These are phyloP conservation scores for Aphelinus atriplicis DNA, from an alignment of 1,140 invertebrate species.

Conservation along the genomic window DNA sequence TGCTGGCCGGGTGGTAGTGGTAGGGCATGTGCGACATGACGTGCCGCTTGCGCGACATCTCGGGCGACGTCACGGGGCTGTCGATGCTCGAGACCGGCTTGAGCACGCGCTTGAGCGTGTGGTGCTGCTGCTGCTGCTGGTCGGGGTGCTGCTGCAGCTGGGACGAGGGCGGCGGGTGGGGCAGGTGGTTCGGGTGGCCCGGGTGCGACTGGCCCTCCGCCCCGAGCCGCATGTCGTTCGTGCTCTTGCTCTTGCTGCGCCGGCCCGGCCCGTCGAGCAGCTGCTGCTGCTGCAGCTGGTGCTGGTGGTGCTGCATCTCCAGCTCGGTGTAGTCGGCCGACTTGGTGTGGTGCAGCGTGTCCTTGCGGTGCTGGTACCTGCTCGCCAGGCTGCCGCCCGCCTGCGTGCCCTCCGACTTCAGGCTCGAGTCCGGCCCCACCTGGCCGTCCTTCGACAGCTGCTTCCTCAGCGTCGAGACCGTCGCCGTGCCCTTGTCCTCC, in stretches of 20 bases:
- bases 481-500: constrained; percentile 63
- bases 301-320: constrained; percentile 76
- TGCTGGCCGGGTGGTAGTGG: constrained; percentile 63
- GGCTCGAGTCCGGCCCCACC: constrained; percentile 60
- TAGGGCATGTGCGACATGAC: constrained; percentile 67
- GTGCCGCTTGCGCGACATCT: constrained; percentile 80
- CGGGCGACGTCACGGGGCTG: constrained; percentile 87
- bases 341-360: constrained; percentile 75
- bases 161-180: background rate
- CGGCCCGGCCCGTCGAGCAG: constrained; percentile 58
- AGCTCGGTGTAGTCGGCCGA: constrained; percentile 82
- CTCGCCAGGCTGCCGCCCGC: constrained; percentile 75
- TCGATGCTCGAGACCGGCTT: constrained; percentile 90
- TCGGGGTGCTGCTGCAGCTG: background rate
- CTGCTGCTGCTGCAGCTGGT: constrained; percentile 38
- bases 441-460: constrained; percentile 66
- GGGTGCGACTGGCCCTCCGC: constrained; percentile 51
- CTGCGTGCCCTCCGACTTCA: constrained; percentile 84
- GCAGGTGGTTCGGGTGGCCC: no score
- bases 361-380: constrained; percentile 72
- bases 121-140: constrained; percentile 49
- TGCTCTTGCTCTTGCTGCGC: constrained; percentile 85
- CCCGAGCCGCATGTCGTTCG: constrained; percentile 81
- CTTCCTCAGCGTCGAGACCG: constrained; percentile 56
- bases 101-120: constrained; percentile 91